A percentile compares a stretch with the other conserved stretches of the same genome.
phyloP scores from a whole-genome alignment of 2,113 vertebrate species.

The Tragelaphus scriptus region DNA sequence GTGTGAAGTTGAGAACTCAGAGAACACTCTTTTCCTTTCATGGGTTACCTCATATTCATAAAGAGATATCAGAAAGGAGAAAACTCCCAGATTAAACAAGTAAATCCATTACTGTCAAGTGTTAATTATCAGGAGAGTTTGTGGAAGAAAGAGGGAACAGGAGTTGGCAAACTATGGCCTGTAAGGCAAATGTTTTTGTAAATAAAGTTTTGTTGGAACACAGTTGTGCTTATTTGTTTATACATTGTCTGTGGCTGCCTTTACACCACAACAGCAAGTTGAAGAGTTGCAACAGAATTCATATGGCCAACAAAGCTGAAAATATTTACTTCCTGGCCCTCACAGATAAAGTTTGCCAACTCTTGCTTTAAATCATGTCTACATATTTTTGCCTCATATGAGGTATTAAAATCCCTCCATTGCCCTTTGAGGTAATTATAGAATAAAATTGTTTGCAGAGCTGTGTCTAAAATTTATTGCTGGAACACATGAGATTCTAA shows the following conservation, averaged over 20 bases:
- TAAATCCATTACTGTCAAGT: not conserved
- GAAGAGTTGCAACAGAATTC: not conserved
- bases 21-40: not conserved
- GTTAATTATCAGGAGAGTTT: not conserved
- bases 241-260: not conserved
- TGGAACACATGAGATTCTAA: not conserved
- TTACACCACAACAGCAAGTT: not conserved
- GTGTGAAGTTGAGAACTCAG: not conserved
- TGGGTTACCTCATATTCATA: not conserved
- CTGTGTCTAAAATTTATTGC: not conserved
- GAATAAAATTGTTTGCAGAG: not conserved
- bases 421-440: not conserved
- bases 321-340: not conserved
- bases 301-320: not conserved
- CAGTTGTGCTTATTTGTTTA: not conserved
- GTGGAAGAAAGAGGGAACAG: not conserved
- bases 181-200: not conserved
- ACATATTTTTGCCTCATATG: not conserved
- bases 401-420: not conserved
- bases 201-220: not conserved
- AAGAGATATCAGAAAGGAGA: not conserved
- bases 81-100: not conserved
- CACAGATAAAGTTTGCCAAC: not conserved
- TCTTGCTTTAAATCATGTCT: not conserved
- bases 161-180: not conserved